Evolutionary conservation across 2,888 invertebrate species (phyloP), one percentile per base, ranked within the genome.

Genomic region (Lepidochrysops patricia): DNA sequence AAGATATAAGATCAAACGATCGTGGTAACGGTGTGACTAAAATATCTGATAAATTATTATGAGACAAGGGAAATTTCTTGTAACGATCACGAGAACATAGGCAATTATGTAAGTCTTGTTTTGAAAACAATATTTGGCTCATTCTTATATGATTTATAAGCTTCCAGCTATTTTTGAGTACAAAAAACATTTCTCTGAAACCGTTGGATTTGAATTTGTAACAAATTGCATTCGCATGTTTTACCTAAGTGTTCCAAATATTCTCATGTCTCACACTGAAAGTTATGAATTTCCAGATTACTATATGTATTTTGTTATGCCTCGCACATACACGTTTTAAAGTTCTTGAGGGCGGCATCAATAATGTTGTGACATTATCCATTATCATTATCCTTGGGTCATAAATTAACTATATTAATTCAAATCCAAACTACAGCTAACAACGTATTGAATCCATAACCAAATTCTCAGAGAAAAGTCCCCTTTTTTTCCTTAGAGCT

Each of bases 371-470:
- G 52, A 27, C 15, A 32, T 15, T 12, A 54, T 29, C n/a, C n/a
- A n/a, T n/a, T n/a, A n/a, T n/a, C n/a, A n/a, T n/a, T n/a, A n/a
- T 29, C 15, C 52, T 9, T 54, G 12, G 4, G 7, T 26, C 32
- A 54, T 54, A 54, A 54, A 32, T 54, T 54, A 54, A 32, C 19
- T 32, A 32, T 54, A 54, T 54, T 54, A 54, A 54, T 54, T 19
- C 32, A 29, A 19, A 54, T 19, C 15, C 19, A 5, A 50, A n/a
- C 26, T 32, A n/a, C 13, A 13, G 54, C 32, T 32, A 54, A 54
- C 32, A 29, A 54, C 15, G 32, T 54, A 54, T 54, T 32, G 54
- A 54, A 54, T 54, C 32, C 32, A 54, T 54, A 19, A 54, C 54
- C n/a, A 54, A 54, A 54, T 54, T 54, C 54, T 29, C 29, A 29